Conservation (phyloP, 2,113 vertebrate species). For the Siniperca chuatsi region DNA sequence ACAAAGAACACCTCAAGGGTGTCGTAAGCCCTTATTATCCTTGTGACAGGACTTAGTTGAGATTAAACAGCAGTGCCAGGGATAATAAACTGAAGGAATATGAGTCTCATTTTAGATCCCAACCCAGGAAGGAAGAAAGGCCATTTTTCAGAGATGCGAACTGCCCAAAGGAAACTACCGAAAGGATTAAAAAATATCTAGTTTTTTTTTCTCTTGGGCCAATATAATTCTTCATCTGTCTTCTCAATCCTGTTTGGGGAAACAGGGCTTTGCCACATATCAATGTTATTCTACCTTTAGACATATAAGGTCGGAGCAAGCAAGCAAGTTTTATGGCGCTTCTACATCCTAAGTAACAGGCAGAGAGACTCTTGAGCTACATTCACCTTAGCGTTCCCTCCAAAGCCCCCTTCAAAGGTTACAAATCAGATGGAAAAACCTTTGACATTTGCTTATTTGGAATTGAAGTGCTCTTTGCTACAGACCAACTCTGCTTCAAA, state of each 20-base stretch:
- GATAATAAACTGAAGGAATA: conserved; percentile 36
- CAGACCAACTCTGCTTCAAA: background rate
- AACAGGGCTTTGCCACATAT: background rate
- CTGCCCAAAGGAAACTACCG: background rate
- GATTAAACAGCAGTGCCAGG: conserved; percentile 42
- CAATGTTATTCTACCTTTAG: conserved; percentile 19
- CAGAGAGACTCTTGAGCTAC: conserved; percentile 5
- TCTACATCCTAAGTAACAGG: background rate
- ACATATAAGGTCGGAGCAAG: background rate
- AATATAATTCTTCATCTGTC: background rate
- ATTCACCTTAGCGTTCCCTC: background rate
- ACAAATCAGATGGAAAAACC: conserved; percentile 5
- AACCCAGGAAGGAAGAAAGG: background rate
- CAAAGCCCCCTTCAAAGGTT: conserved; percentile 19
- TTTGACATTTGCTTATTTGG: conserved; percentile 30
- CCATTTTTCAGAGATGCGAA: background rate
- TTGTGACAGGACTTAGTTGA: conserved; percentile 46
- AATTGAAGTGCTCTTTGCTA: conserved; percentile 18
- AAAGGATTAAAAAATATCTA: background rate
- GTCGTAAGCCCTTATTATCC: conserved; percentile 55
- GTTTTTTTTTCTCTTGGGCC: background rate
- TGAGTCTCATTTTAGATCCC: conserved; percentile 22
- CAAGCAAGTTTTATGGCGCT: background rate
- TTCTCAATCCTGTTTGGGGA: conserved; percentile 14
- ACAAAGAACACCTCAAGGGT: conserved; percentile 51